Evolutionary conservation across 1,140 invertebrate species (phyloP), one percentile per base, ranked within the genome.

Genomic region (Asobara japonica): DNA sequence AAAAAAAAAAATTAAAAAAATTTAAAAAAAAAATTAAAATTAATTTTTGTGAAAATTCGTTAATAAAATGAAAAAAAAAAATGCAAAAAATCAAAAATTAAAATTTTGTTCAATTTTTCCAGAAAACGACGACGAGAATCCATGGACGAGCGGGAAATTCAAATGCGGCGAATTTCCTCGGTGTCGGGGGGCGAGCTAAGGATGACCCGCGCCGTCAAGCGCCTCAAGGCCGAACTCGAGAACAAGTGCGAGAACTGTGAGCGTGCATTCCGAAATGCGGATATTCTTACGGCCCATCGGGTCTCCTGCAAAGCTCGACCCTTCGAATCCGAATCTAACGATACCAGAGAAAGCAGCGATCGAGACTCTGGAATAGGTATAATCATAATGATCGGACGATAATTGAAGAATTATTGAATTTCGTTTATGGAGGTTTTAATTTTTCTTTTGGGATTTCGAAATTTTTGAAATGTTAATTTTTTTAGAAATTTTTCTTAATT

Each of bases 331-430:
- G 61, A 69, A 11, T 29, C 41, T 20, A 69, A n/a, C 7, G 65
- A 79, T 3, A 77, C 72, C 0, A 30, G 76, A 5, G 77, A 71
- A 38, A 80, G 72, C 60, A 83, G 74, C 72, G 84, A 86, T 48
- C 65, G 75, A 6, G 82, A 86, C 67, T 84, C 83, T 38, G 80
- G 81, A 22, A 82, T 79, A 74, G 84, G 82, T 11, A 84, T 88
- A 29, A 86, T 76, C 29, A 86, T 87, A 64, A 86, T 82, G 13
- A 87, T 87, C n/a, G n/a, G n/a, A n/a, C n/a, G n/a, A n/a, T n/a
- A n/a, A n/a, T n/a, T n/a, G n/a, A n/a, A n/a, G n/a, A n/a, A n/a
- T n/a, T n/a, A n/a, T n/a, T n/a, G n/a, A n/a, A n/a, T n/a, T n/a
- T n/a, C n/a, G n/a, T n/a, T n/a, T n/a, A n/a, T n/a, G n/a, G n/a